Evolutionary conservation across 2,113 vertebrate species (phyloP).

Genomic region (Myotis lucifugus): DNA sequence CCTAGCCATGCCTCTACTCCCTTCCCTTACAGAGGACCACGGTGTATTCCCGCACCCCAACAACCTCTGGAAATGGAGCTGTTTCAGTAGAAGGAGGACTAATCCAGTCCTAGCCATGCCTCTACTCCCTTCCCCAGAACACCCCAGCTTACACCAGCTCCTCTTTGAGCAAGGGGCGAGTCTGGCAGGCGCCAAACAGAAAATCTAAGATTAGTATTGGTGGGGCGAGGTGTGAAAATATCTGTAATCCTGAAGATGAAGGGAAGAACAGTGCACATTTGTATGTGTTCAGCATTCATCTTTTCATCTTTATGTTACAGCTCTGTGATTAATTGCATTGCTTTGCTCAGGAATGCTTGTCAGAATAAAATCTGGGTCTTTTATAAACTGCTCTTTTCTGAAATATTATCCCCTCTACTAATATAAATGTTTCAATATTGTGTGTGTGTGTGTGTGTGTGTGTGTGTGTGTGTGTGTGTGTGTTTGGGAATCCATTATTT

Average conservation of each 20-base stretch:
- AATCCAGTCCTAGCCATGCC: background rate
- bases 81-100: background rate
- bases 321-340: background rate
- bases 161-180: background rate
- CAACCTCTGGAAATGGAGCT: background rate
- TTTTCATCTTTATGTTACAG: slow-evolving; percentile 20
- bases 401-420: slow-evolving; percentile 45
- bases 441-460: background rate
- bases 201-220: background rate
- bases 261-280: background rate
- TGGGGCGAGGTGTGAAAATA: background rate
- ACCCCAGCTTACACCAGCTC: background rate
- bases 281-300: background rate
- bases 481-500: background rate
- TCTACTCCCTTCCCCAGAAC: background rate
- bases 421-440: slow-evolving; percentile 10
- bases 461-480: background rate
- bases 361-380: slow-evolving; percentile 30
- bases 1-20: background rate
- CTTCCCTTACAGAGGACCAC: background rate
- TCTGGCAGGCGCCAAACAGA: background rate
- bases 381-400: slow-evolving; percentile 43
- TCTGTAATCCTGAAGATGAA: background rate
- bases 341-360: slow-evolving; percentile 42
- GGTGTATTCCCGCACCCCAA: background rate